These are phyloP conservation scores for Molorchus minor DNA, from an alignment of 2,888 invertebrate genomes.

Conservation along the genomic window DNA sequence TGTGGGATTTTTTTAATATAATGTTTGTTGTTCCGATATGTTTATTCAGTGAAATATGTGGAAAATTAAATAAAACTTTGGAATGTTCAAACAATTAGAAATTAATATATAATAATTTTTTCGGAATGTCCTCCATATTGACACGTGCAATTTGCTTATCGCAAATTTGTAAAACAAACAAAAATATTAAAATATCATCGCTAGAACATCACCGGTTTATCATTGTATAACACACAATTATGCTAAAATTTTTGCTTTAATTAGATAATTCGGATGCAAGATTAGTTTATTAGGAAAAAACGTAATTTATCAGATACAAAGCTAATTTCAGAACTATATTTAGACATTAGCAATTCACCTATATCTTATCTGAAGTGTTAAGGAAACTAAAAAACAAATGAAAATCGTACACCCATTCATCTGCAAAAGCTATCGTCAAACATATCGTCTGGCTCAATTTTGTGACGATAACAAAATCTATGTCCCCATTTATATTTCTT, in stretches of 20 bases:
- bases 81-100: background rate
- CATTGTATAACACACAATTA: background rate
- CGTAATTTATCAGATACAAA: background rate
- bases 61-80: no score
- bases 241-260: background rate
- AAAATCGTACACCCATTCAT: no score
- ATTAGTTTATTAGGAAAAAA: background rate
- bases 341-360: background rate
- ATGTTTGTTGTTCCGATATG: no score
- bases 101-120: conserved; percentile 5
- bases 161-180: background rate
- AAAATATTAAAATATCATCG: background rate
- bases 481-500: background rate
- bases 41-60: no score
- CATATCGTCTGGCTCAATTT: no score
- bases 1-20: no score
- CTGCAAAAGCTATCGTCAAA: no score
- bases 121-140: background rate
- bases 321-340: background rate
- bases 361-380: no score
- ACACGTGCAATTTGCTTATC: background rate
- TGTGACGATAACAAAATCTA: background rate
- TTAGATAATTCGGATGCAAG: background rate
- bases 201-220: background rate
- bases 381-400: no score